These are phyloP conservation scores for Meleagris gallopavo DNA, from an alignment of 2,113 vertebrate genomes.

Conservation along the genomic window DNA sequence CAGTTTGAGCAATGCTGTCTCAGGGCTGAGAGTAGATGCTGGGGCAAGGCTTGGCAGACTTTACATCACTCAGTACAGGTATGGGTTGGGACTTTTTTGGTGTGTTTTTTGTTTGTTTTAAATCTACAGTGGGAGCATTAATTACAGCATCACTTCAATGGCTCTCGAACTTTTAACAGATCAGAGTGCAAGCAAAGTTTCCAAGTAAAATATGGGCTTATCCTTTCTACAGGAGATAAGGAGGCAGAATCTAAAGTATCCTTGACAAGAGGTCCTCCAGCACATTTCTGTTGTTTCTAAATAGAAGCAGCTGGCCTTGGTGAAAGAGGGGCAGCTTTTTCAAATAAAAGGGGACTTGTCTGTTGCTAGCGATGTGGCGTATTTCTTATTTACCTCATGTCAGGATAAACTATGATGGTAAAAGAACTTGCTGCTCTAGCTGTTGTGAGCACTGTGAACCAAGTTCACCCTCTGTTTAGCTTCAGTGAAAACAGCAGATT, in stretches of 20 bases:
- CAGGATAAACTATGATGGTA: not conserved
- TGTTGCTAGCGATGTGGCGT: not conserved
- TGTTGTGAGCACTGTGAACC: not conserved
- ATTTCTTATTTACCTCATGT: not conserved
- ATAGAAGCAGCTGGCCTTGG: not conserved
- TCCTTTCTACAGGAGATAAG: not conserved
- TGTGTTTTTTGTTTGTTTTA: not conserved
- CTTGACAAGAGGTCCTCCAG: not conserved
- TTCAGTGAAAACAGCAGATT: slow-evolving; percentile 44
- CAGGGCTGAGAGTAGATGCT: not conserved
- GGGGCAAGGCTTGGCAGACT: not conserved
- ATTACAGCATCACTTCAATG: not conserved
- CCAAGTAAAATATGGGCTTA: not conserved
- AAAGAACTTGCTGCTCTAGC: not conserved
- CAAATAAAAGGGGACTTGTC: not conserved
- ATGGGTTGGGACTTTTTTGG: accelerated
- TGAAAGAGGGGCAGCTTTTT: not conserved
- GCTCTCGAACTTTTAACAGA: not conserved
- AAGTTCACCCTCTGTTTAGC: not conserved
- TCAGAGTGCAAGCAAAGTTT: not conserved
- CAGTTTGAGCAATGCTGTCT: not conserved
- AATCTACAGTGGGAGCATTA: not conserved
- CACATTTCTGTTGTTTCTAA: not conserved
- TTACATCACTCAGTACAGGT: not conserved
- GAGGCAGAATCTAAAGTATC: not conserved